phyloP scores from a whole-genome alignment of 2,888 invertebrate species.

The Monoplex corrugatus region DNA sequence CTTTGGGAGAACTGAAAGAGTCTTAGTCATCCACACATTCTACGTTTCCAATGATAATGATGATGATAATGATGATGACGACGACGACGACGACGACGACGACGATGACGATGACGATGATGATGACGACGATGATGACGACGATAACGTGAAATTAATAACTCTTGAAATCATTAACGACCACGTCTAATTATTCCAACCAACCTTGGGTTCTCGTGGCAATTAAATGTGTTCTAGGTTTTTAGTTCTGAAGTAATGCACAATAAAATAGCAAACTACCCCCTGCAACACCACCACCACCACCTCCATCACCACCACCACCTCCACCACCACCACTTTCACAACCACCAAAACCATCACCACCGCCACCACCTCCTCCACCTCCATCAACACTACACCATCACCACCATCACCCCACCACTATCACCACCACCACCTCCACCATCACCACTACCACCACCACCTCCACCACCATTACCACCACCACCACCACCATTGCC shows the following conservation, averaged over 20 bases:
- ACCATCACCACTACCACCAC: not conserved
- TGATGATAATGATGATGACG: not conserved
- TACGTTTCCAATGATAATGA: no score
- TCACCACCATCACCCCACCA: not conserved
- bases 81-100: not conserved
- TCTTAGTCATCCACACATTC: no score
- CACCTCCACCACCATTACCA: not conserved
- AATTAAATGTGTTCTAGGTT: no score
- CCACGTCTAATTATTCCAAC: no score
- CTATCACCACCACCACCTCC: not conserved
- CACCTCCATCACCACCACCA: not conserved
- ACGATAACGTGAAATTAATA: no score
- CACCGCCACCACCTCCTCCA: not conserved
- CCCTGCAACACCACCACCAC: not conserved
- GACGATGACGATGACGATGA: not conserved
- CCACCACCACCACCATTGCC: not conserved
- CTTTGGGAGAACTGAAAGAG: no score
- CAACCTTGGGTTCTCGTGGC: no score
- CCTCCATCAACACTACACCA: not conserved
- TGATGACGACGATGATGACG: not conserved
- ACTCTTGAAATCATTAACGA: no score
- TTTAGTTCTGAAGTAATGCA: no score
- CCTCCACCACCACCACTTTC: no score
- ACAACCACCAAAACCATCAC: not conserved
- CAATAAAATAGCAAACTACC: not conserved